These are phyloP conservation scores for Labeo calbasu DNA, from an alignment of 2,797 vertebrate genomes.

Conservation along the genomic window DNA sequence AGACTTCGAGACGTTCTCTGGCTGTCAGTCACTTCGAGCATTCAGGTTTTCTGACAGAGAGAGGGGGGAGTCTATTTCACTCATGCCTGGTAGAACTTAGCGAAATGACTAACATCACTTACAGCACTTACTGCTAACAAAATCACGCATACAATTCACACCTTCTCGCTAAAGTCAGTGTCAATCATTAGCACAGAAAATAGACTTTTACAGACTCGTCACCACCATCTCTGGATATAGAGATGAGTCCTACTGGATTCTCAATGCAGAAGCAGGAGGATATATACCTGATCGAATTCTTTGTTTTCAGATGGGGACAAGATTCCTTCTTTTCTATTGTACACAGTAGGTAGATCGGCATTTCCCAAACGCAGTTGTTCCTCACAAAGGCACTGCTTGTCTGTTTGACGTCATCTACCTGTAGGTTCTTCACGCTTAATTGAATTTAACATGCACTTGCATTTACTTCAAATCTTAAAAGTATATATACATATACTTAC, in stretches of 20 bases:
- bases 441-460: no score
- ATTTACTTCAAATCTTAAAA: no score
- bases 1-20: background rate
- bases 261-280: background rate
- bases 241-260: background rate
- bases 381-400: background rate
- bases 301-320: background rate
- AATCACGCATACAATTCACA: background rate
- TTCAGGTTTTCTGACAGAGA: background rate
- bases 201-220: background rate
- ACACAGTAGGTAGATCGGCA: background rate
- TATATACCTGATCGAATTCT: background rate
- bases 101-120: background rate
- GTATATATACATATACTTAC: no score
- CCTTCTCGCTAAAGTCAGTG: background rate
- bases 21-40: background rate
- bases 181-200: background rate
- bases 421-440: no score
- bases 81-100: background rate
- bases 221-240: background rate
- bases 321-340: background rate
- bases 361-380: background rate
- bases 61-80: background rate
- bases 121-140: background rate
- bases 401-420: no score